Conservation (phyloP, 2,113 vertebrate genomes). For the Leucopternis melanops region DNA sequence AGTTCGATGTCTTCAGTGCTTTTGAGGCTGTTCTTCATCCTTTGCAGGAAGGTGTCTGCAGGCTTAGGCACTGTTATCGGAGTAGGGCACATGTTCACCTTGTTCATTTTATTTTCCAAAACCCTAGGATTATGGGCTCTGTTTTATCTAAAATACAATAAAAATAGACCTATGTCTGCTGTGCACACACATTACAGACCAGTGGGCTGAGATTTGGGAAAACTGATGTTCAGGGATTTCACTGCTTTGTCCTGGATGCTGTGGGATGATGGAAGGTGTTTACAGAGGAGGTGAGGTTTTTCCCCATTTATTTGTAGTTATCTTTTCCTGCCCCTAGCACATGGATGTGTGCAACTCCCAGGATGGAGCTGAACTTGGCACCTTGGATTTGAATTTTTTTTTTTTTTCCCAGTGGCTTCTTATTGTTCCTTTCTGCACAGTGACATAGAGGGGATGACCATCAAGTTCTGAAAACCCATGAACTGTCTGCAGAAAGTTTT, state of each 20-base stretch:
- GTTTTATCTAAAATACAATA: not conserved
- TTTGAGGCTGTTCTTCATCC: not conserved
- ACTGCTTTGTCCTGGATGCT: not conserved
- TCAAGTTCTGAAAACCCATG: not conserved
- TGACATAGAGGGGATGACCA: not conserved
- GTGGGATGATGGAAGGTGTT: not conserved
- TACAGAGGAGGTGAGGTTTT: not conserved
- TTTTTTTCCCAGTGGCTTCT: not conserved
- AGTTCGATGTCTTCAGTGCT: not conserved
- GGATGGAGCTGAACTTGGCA: not conserved
- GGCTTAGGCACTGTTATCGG: not conserved
- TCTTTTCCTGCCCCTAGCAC: not conserved
- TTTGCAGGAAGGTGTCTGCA: not conserved
- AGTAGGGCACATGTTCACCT: rapidly evolving
- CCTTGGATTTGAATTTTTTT: not conserved
- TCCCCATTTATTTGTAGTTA: not conserved
- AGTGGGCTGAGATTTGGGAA: not conserved
- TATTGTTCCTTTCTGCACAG: not conserved
- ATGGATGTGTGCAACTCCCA: not conserved
- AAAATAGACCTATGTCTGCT: not conserved
- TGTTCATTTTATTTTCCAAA: not conserved
- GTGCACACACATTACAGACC: not conserved
- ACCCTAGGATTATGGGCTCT: not conserved
- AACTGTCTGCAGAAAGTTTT: not conserved
- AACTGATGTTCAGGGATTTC: not conserved